A percentile compares a stretch with the other conserved stretches of the same genome.
Conservation (phyloP, 1,140 invertebrate species). For the Paraescarpia echinospica region DNA sequence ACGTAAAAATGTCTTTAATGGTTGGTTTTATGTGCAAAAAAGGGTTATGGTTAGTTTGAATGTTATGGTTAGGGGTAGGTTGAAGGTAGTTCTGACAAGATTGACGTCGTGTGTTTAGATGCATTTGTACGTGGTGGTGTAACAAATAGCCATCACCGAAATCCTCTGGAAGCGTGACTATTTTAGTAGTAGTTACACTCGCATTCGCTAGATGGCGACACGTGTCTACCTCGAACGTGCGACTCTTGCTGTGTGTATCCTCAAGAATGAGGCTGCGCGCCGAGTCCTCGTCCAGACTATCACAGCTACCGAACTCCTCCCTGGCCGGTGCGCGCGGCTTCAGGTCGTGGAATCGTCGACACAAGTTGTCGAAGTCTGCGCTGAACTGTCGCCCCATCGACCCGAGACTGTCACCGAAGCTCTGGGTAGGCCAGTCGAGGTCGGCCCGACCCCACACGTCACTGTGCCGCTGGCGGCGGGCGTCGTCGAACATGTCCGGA, state of each 20-base stretch:
- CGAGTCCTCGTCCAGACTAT: constrained; percentile 27
- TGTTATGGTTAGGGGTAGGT: too few species aligned
- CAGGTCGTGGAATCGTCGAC: constrained; percentile 19
- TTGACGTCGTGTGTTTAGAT: too few species aligned
- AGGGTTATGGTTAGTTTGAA: too few species aligned
- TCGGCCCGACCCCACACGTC: constrained; percentile 5
- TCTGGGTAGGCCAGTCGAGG: constrained; percentile 8
- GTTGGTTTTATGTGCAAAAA: too few species aligned
- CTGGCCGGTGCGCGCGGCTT: neutral
- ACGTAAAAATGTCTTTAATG: too few species aligned
- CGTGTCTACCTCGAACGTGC: constrained; percentile 18
- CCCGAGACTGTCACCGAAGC: neutral
- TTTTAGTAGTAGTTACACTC: neutral
- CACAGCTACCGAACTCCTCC: constrained; percentile 16
- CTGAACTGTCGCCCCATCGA: constrained; percentile 7
- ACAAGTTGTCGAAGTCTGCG: constrained; percentile 10
- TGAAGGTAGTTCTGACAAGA: too few species aligned
- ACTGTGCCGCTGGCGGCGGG: constrained; percentile 20
- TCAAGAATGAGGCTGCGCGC: constrained; percentile 26
- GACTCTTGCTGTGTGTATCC: constrained; percentile 24
- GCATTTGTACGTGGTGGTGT: too few species aligned
- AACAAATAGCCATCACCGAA: too few species aligned
- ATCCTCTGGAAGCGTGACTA: too few species aligned
- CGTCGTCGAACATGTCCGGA: constrained; percentile 6
- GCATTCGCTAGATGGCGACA: neutral